Base-by-base conservation (phyloP, 2,797 vertebrate genomes). In the Discoglossus pictus region DNA sequence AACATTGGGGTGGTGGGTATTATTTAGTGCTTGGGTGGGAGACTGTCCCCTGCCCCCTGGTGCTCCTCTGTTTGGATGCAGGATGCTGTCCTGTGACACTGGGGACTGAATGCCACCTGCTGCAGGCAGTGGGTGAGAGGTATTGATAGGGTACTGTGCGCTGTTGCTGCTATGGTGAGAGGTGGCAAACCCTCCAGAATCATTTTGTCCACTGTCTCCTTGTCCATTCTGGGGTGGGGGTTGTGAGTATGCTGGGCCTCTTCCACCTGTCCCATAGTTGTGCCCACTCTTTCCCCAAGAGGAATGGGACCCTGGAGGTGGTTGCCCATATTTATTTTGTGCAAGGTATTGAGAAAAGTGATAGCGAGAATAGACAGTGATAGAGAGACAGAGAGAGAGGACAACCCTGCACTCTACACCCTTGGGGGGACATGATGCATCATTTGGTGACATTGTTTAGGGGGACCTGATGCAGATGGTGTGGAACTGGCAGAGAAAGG, bases 121-220 rank as follows among this genome's bases (percentile, higher is more conserved):
- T n/a, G 68, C 38, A 34, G 68, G 61, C 18, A 52, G 39, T 18
- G 44, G 61, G n/a, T 71, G 61, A 36, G 61, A 46, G 21, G 44
- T 71, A 51, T 58, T 71, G 16, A 52, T 24, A n/a, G 68, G 68
- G 31, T 61, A 71, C 13, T 50, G 68, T 25, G 68, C 53, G 17
- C 68, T 55, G 16, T 16, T 38, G 47, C 44, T 24, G 4, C 46
- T 42, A 16, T 71, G 68, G 31, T 71, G 61, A 39, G 68, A 47
- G 9, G 44, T 6, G 44, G 16, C 20, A 13, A 71, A 71, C 66
- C 88, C 89, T 24, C 84, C 80, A 40, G 85, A 80, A 83, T 89
- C 86, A 77, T 91, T 90, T 18, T 83, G 83, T 85, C 90, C 91
- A 70, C 89, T 82, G 65, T 83, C 83, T n/a, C 48, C 31, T 92